Evolutionary conservation across 1,140 invertebrate genomes (phyloP), one percentile per base, ranked within the genome.

Genomic region (Hylaeus volcanicus): DNA sequence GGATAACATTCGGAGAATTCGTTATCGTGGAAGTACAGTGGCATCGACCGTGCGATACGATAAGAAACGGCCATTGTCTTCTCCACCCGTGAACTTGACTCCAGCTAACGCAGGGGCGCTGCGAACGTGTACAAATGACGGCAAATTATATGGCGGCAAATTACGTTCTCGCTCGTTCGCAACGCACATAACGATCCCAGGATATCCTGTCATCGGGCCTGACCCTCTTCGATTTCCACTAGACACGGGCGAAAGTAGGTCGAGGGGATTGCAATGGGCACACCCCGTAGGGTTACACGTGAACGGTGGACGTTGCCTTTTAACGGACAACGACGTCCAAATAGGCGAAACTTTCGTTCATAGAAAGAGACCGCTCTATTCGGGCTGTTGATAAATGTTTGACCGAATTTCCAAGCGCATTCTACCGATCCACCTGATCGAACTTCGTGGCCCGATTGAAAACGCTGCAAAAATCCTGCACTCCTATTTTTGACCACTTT

Each of bases 141-240:
- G 53, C 45, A 74, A 79, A 77, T 77, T 70, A 61, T 58, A 48
- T 68, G 51, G 41, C 53, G 64, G 64, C 26, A 68, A 76, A 79
- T 78, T 78, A 58, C 51, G 53, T 79, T 65, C 70, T 74, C 77
- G 51, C 77, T 48, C n/a, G 76, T 64, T 51, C 55, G 6, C 53
- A 6, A 58, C 53, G 53, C n/a, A 4, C n/a, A 12, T 79, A 55
- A 73, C 76, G 69, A 73, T 56, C 77, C 41, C 71, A 79, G 77
- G 77, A 79, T 79, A 79, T 79, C 77, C 77, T 79, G 77, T 79
- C 77, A 74, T 79, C 77, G 77, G 51, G 77, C 43, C 61, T 79
- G 77, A 79, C 77, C 77, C 77, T 79, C 77, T 79, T 79, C 77
- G 77, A 79, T 79, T 79, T 74, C 71, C 77, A 79, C 61, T 74